Percentiles rank a stretch among this genome's conserved stretches.
Conservation (phyloP, 2,113 vertebrate species). For the Coryphaenoides rupestris region DNA sequence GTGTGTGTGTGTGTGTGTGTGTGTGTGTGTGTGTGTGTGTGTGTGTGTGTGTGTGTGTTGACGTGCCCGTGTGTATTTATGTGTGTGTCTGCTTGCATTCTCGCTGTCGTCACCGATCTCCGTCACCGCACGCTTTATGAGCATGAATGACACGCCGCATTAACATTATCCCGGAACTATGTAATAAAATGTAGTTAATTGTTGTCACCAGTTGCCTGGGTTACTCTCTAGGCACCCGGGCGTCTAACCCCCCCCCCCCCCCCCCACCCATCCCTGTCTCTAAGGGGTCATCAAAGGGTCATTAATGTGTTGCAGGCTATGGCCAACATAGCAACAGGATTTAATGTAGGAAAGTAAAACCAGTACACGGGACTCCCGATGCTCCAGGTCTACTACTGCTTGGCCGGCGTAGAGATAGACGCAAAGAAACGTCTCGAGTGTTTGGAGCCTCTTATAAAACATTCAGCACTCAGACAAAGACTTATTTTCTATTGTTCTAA, state of each 20-base stretch:
- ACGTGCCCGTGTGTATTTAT: background rate
- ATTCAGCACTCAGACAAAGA: no score
- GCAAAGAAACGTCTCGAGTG: no score
- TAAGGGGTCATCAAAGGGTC: no score
- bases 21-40: slow-evolving; percentile 6
- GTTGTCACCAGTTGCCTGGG: slow-evolving; percentile 48
- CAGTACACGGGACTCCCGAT: no score
- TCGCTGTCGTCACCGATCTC: slow-evolving; percentile 45
- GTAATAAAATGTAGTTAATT: slow-evolving; percentile 58
- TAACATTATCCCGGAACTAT: slow-evolving; percentile 46
- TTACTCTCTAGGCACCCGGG: slow-evolving; percentile 12
- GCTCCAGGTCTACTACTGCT: no score
- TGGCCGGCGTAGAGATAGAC: no score
- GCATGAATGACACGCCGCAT: slow-evolving; percentile 48
- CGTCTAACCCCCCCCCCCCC: slow-evolving; percentile 15
- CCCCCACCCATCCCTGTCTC: no score
- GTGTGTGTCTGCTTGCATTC: slow-evolving; percentile 15
- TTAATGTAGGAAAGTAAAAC: no score
- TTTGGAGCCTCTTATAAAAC: no score
- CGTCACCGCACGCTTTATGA: slow-evolving; percentile 47
- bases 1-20: background rate
- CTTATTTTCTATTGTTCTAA: no score
- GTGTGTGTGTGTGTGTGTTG: background rate
- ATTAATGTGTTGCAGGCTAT: no score
- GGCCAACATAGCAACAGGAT: no score